These are phyloP conservation scores for Panagrolaimus sp. DNA, from an alignment of 1,140 invertebrate species.

Conservation along the genomic window DNA sequence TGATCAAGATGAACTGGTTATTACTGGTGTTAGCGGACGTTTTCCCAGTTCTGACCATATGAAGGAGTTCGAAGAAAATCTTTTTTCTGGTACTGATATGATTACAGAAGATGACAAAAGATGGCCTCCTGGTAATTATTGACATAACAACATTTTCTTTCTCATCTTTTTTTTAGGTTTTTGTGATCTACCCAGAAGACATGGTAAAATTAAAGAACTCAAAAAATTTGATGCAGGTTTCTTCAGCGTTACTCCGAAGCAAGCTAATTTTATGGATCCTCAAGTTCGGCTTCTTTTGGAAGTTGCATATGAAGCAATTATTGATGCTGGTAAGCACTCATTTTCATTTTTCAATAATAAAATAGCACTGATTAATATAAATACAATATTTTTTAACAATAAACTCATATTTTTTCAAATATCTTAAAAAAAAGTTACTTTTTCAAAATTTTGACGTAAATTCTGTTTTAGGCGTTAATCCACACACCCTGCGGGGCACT, in stretches of 20 bases:
- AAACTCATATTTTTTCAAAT: too few species aligned
- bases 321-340: slow-evolving; percentile 82
- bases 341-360: too few species aligned
- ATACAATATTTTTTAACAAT: too few species aligned
- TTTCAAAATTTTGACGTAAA: background rate
- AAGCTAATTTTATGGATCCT: slow-evolving; percentile 90
- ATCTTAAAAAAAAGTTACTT: too few species aligned
- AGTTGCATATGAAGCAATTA: slow-evolving; percentile 83
- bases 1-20: slow-evolving; percentile 71
- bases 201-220: slow-evolving; percentile 82
- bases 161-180: slow-evolving; percentile 61
- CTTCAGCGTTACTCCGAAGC: slow-evolving; percentile 63
- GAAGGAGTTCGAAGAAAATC: slow-evolving; percentile 77
- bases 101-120: slow-evolving; percentile 77
- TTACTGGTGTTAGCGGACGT: slow-evolving; percentile 80
- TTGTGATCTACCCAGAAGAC: slow-evolving; percentile 74
- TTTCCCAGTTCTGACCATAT: slow-evolving; percentile 79
- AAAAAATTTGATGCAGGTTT: slow-evolving; percentile 66
- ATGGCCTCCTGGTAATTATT: slow-evolving; percentile 64
- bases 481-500: slow-evolving; percentile 57
- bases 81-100: slow-evolving; percentile 78
- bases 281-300: slow-evolving; percentile 83
- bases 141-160: background rate
- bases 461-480: slow-evolving; percentile 68
- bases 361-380: too few species aligned